A percentile compares a stretch with the other conserved stretches of the same genome.
These are phyloP conservation scores for Polypterus senegalus DNA, from an alignment of 2,113 vertebrate genomes.

Conservation along the genomic window DNA sequence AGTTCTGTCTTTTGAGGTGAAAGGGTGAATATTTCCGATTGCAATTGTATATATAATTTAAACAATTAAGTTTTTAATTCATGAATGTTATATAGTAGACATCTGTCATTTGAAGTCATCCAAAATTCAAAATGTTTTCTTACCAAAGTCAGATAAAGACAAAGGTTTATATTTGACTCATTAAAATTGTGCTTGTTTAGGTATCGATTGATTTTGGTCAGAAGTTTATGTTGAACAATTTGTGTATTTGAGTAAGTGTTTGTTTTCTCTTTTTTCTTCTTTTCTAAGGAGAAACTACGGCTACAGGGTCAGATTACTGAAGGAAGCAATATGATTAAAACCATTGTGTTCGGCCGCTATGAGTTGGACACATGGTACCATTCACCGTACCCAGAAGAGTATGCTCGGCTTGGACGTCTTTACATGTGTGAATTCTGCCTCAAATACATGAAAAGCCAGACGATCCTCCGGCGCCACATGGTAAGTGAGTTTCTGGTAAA, in stretches of 20 bases:
- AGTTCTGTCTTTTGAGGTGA: too few species aligned
- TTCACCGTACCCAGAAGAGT: slow-evolving; percentile 94
- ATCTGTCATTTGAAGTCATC: too few species aligned
- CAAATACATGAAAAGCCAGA: slow-evolving; percentile 98
- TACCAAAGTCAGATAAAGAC: too few species aligned
- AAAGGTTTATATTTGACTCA: too few species aligned
- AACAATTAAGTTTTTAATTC: too few species aligned
- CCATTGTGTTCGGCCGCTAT: slow-evolving; percentile 91
- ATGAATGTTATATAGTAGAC: too few species aligned
- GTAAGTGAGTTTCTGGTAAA: slow-evolving; percentile 37
- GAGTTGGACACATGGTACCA: slow-evolving; percentile 98
- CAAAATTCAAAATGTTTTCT: too few species aligned
- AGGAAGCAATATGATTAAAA: slow-evolving; percentile 98
- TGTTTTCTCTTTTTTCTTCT: slow-evolving; percentile 3
- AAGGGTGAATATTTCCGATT: too few species aligned
- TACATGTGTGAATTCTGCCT: slow-evolving; percentile 98
- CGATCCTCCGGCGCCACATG: slow-evolving; percentile 91
- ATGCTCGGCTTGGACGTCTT: slow-evolving; percentile 84
- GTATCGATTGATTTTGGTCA: not conserved
- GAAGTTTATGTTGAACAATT: not conserved
- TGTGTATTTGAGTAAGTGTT: not conserved
- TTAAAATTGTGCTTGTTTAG: too few species aligned
- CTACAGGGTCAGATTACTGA: slow-evolving; percentile 95
- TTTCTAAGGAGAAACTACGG: slow-evolving; percentile 75
- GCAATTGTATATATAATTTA: too few species aligned